Base-by-base conservation (phyloP, 2,888 invertebrate genomes). In the Macaria notata region DNA sequence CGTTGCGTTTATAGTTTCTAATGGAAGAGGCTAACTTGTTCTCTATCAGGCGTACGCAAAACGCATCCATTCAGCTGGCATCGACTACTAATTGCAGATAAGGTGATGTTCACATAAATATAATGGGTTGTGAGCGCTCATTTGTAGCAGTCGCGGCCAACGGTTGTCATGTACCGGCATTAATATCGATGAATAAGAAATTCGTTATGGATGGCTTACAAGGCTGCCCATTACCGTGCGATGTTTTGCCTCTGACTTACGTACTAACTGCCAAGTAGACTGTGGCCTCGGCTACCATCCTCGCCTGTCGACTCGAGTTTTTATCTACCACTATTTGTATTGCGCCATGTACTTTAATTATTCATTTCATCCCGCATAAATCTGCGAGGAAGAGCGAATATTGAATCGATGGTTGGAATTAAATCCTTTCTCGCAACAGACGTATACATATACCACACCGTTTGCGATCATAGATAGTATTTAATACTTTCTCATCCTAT, bases 111-210 rank as follows among this genome's bases (percentile, higher is more conserved):
- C 85, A 81, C 83, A 90, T 89, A 88, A 88, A 88, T 88, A 85
- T 86, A 85, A 86, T 83, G 84, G 75, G 80, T 76, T 80, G 81
- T 80, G 85, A 85, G 79, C 76, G 79, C 84, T 86, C 89, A 90
- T 91, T 89, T 89, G 90, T 91, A 87, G 68, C 81, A 60, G 63
- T 52, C 59, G 64, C 59, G 83, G 78, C 84, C 79, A 82, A 84
- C 82, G 87, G 86, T 86, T 86, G 88, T 88, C 89, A 84, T 90
- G 90, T 89, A 83, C 72, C 76, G 78, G 81, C 86, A 89, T 88
- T 88, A 87, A 88, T 87, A 88, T 87, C 89, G 88, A 91, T 90
- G 90, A 88, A 90, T 91, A 88, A 89, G 86, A 91, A 89, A 89
- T 89, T 84, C 83, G 87, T 89, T 88, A 90, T 90, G 84, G 86